Base-by-base conservation (phyloP, 2,888 invertebrate genomes). In the Nephrotoma guestfalica region DNA sequence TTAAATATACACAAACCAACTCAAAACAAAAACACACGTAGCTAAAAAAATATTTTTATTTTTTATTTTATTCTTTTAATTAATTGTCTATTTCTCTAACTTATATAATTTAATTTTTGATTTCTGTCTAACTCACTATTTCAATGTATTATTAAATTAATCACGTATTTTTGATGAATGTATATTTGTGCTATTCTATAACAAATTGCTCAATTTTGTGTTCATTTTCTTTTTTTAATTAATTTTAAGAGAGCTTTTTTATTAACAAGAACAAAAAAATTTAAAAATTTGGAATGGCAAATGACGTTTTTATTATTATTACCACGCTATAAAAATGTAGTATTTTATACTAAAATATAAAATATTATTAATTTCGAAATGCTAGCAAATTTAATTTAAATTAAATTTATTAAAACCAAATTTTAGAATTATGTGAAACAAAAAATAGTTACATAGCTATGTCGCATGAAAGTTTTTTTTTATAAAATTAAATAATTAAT, bases 201-300 rank as follows among this genome's bases (percentile, higher is more conserved):
- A 57, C 15, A 86, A 43, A 87, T 87, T 86, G 83, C 87, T 88
- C 87, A 87, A 87, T 41, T 86, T 40, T 85, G 47, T 84, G 51
- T 51, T 87, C 45, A 86, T 85, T 88, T n/a, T 45, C 87, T 87
- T 87, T 87, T 86, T 88, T 87, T 88, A 87, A n/a, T 88, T 87
- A 87, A 85, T 87, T 86, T 87, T 86, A 87, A 88, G 86, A 86
- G 84, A 84, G 41, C 87, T 87, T 87, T 87, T 85, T 85, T n/a
- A 86, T 85, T 51, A 71, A 71, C 11, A 30, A 86, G 51, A 87
- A n/a, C 47, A 30, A 86, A 83, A 57, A 86, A 4, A 88, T 87
- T 88, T 84, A 86, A 86, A 86, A 86, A 86, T 85, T 86, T 87
- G 86, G 86, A 51, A 71, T 71, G 71, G 71, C 71, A 71, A 30